Conservation (phyloP, 2,113 vertebrate genomes). For the Ploceus nigricollis region DNA sequence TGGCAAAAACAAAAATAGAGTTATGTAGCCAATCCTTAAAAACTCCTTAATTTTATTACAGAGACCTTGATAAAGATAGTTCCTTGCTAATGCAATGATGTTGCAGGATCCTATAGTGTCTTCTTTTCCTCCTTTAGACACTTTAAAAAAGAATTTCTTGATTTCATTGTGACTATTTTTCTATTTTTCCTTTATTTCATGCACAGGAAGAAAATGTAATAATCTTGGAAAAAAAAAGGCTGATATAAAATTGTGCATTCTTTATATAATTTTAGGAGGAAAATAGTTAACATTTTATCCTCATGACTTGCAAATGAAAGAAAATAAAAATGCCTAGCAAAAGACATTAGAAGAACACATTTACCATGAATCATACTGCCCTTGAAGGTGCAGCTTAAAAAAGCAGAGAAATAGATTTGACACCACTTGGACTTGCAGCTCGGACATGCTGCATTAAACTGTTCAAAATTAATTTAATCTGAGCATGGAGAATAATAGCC, state of each 20-base stretch:
- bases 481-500: constrained; percentile 84
- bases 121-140: constrained; percentile 30
- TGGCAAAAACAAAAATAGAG: constrained; percentile 45
- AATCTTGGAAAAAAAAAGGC: constrained; percentile 5
- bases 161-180: constrained; percentile 30
- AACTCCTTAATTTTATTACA: constrained; percentile 41
- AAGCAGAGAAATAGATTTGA: constrained; percentile 85
- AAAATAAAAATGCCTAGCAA: constrained; percentile 77
- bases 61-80: constrained; percentile 28
- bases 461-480: constrained; percentile 88
- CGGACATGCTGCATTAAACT: constrained; percentile 84
- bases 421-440: constrained; percentile 80
- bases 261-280: constrained; percentile 64
- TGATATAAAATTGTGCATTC: constrained; percentile 41
- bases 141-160: neutral
- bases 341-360: constrained; percentile 78
- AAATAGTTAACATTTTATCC: constrained; percentile 74
- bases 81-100: constrained; percentile 4
- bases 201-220: constrained; percentile 53
- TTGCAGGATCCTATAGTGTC: neutral
- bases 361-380: constrained; percentile 78
- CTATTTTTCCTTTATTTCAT: constrained; percentile 47
- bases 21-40: constrained; percentile 33
- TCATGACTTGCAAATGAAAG: constrained; percentile 79
- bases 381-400: constrained; percentile 83